Base-by-base conservation (phyloP, 2,797 vertebrate genomes). In the Acanthurus lineatus region DNA sequence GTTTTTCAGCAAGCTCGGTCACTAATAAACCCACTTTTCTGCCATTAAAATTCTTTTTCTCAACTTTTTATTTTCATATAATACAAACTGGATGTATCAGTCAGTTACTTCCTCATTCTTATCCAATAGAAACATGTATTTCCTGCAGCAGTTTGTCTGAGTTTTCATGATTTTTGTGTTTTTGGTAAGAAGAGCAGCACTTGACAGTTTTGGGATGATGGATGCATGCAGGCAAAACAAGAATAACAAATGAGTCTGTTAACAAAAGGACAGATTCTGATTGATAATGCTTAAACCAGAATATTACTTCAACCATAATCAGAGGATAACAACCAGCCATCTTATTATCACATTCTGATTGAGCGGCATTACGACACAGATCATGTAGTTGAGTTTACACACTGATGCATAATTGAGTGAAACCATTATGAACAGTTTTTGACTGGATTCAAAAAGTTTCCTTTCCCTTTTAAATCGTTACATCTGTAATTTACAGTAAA, bases 1-100 rank as follows among this genome's bases (percentile, higher is more conserved):
- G 73, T 62, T 79, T 72, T 75, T 28, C 22, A 60, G 60, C 47
- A 51, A 32, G 42, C 10, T 53, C 47, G 32, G 62, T 66, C 63
- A 62, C 73, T 56, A 32, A 66, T 2, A 51, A 49, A 16, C 17
- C 47, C 28, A 52, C n/a, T 40, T 25, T 16, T 19, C 28, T 61
- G 7, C 5, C 14, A 1, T 44, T 53, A 16, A 19, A 47, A 57
- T 22, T 10, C 7, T 2, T 47, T 68, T 49, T 68, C 4, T 16
- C 6, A 6, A 25, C 28, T 48, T 38, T 19, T 14, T 25, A 19
- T 35, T 35, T 60, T 60, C 1, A 42, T n/a, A 3, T 5, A 38
- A 0, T 16, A 51, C 3, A 38, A 68, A 66, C 44, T 16, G 8
- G 1, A 0, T 10, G 25, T 10, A 32, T 32, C 28, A n/a, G 8